phyloP scores from a whole-genome alignment of 2,797 vertebrate genomes.

The Cichlasoma orientale region DNA sequence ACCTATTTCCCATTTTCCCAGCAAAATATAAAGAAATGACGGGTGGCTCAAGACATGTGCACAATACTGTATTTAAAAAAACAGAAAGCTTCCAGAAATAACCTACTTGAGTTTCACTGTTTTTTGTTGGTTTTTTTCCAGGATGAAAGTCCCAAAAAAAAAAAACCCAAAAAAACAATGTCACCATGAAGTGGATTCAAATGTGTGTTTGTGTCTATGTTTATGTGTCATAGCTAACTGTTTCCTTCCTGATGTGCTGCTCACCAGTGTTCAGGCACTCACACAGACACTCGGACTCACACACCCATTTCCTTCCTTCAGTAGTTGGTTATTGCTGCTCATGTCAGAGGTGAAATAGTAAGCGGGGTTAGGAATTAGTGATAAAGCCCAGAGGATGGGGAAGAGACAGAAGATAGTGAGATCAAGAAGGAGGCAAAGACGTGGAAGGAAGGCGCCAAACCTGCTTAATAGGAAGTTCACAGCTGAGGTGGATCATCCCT shows the following conservation, averaged over 20 bases:
- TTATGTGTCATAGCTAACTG: slow-evolving; percentile 43
- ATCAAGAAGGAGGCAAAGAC: slow-evolving; percentile 19
- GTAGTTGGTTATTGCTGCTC: slow-evolving; percentile 32
- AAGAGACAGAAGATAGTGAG: slow-evolving; percentile 29
- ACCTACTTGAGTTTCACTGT: neutral
- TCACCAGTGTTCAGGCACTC: slow-evolving; percentile 35
- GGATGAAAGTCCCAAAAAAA: too few species aligned
- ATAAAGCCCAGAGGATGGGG: slow-evolving; percentile 35
- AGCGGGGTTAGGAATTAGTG: slow-evolving; percentile 30
- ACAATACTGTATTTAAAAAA: neutral
- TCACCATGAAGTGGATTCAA: neutral
- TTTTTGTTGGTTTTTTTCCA: neutral
- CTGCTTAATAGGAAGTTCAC: slow-evolving; percentile 34
- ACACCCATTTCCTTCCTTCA: slow-evolving; percentile 68
- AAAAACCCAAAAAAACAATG: neutral
- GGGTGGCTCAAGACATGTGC: neutral
- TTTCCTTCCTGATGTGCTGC: slow-evolving; percentile 63
- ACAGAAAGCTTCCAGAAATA: neutral
- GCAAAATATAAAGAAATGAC: neutral
- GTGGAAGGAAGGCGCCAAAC: slow-evolving; percentile 40
- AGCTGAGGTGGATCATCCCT: slow-evolving; percentile 20
- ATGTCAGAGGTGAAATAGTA: slow-evolving; percentile 67
- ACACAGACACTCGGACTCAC: slow-evolving; percentile 20
- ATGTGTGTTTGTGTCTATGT: slow-evolving; percentile 22
- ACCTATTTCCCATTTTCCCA: neutral